Percentiles rank a stretch among this genome's conserved stretches.
Conservation (phyloP, 2,113 vertebrate species). For the Addax nasomaculatus region DNA sequence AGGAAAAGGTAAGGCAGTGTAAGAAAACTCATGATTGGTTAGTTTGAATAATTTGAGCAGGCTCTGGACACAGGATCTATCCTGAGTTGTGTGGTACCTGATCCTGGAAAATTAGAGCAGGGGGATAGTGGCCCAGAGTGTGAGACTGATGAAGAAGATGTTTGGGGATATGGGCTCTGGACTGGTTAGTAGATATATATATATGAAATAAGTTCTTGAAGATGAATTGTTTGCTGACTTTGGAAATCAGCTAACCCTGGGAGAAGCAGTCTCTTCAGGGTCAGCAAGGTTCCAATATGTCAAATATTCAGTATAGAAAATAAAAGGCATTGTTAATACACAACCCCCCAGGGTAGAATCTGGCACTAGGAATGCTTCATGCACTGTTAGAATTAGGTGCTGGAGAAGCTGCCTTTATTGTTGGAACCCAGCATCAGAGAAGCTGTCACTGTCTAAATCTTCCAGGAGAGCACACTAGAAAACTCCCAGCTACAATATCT, state of each 20-base stretch:
- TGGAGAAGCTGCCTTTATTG: neutral
- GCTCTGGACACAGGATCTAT: neutral
- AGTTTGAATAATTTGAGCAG: neutral
- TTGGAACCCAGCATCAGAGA: neutral
- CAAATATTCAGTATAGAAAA: neutral
- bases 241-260: neutral
- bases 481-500: neutral
- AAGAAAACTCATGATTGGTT: neutral
- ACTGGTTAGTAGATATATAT: neutral
- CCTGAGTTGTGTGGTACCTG: neutral
- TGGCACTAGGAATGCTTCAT: neutral
- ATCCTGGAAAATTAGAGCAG: neutral
- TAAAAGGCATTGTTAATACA: neutral
- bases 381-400: neutral
- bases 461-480: neutral
- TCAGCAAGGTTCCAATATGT: neutral
- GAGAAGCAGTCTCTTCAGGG: neutral
- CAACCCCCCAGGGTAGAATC: neutral
- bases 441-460: neutral
- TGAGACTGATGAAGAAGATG: neutral
- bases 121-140: neutral
- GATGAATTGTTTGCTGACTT: neutral
- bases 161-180: neutral
- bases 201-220: neutral
- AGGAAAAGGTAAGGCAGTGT: neutral